phyloP scores from a whole-genome alignment of 2,888 invertebrate species.

The Scaptomyza flava region DNA sequence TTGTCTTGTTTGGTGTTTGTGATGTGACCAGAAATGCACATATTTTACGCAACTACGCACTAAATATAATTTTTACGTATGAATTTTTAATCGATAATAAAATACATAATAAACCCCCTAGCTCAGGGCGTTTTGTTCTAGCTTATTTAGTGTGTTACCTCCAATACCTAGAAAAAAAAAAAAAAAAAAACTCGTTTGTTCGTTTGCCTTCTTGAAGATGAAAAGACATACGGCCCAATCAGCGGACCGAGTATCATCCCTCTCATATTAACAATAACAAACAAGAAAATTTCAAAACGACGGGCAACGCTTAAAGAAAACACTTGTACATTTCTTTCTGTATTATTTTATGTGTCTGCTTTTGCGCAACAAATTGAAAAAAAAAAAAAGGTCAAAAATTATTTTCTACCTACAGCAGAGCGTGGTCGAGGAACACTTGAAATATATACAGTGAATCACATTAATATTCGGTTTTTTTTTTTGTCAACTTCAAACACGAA shows the following conservation, averaged over 20 bases:
- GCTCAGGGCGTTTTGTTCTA: conserved; percentile 21
- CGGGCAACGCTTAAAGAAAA: too few relatives aligned
- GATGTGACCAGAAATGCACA: conserved; percentile 36
- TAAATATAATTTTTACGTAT: conserved; percentile 32
- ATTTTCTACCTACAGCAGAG: too few relatives aligned
- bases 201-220: conserved; percentile 74
- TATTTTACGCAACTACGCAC: conserved; percentile 41
- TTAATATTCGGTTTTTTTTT: too few relatives aligned
- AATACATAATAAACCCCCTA: conserved; percentile 34
- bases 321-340: too few relatives aligned
- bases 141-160: conserved; percentile 34
- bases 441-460: too few relatives aligned
- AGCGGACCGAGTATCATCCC: conserved; percentile 67
- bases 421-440: too few relatives aligned
- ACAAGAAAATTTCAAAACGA: not conserved
- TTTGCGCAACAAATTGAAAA: too few relatives aligned
- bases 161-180: conserved; percentile 30
- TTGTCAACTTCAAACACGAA: too few relatives aligned
- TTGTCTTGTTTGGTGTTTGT: conserved; percentile 2
- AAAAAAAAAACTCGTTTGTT: conserved; percentile 54
- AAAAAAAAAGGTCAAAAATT: too few relatives aligned
- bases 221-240: conserved; percentile 60
- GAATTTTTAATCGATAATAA: conserved; percentile 28
- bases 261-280: conserved; percentile 43
- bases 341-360: too few relatives aligned